These are phyloP conservation scores for Oryzias curvinotus DNA, from an alignment of 2,113 vertebrate genomes.

Conservation along the genomic window DNA sequence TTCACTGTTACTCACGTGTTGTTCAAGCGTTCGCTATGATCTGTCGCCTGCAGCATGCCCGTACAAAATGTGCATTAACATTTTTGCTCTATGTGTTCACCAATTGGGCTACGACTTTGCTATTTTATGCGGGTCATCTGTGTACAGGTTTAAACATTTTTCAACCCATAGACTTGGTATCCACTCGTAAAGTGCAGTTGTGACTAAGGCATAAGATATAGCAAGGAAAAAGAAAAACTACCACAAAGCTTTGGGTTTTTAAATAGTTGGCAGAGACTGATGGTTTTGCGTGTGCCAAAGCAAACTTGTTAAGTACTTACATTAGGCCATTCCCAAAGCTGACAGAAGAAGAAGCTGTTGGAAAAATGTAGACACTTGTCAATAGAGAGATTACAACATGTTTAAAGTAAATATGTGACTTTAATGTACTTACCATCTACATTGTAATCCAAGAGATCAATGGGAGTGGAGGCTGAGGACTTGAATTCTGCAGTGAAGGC, in stretches of 20 bases:
- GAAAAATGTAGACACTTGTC: not conserved
- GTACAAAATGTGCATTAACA: too few species aligned
- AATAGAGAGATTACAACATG: not conserved
- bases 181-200: too few species aligned
- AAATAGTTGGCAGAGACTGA: constrained; percentile 75
- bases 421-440: constrained; percentile 82
- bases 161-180: too few species aligned
- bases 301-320: constrained; percentile 57
- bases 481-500: constrained; percentile 76
- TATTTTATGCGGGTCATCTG: too few species aligned
- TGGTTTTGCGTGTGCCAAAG: constrained; percentile 82
- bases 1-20: too few species aligned
- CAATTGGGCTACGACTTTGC: too few species aligned
- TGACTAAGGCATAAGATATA: too few species aligned
- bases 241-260: constrained; percentile 61
- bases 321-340: constrained; percentile 64
- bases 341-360: constrained; percentile 76
- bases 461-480: constrained; percentile 82
- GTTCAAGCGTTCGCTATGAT: too few species aligned
- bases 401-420: not conserved
- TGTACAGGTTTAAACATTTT: too few species aligned
- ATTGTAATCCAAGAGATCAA: constrained; percentile 84
- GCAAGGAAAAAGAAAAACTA: constrained; percentile 52
- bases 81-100: too few species aligned
- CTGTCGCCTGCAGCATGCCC: too few species aligned